phyloP scores from a whole-genome alignment of 2,113 vertebrate species.

The Mobula birostris region DNA sequence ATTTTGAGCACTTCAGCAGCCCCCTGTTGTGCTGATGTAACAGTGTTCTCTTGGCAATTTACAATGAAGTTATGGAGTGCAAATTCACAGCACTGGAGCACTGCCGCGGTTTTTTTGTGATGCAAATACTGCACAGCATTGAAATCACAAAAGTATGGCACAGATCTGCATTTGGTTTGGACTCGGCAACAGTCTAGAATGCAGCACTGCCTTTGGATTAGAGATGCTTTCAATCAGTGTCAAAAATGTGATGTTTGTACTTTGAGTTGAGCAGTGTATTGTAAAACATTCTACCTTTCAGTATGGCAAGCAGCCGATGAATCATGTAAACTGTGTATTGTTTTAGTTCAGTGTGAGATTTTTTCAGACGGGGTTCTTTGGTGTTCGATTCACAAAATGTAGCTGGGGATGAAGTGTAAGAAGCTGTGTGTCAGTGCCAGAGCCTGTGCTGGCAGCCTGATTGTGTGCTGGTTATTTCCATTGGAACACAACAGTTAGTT shows the following conservation, averaged over 20 bases:
- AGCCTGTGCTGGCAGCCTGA: neutral
- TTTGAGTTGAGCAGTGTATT: neutral
- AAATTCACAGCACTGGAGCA: neutral
- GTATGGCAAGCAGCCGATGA: neutral
- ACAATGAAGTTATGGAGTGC: neutral
- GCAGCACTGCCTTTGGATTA: neutral
- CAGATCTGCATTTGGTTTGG: neutral
- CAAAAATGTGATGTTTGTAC: neutral
- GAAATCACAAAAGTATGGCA: neutral
- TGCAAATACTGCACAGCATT: neutral
- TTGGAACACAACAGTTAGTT: neutral
- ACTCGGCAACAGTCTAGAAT: neutral
- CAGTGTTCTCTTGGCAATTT: neutral
- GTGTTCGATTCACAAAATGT: neutral
- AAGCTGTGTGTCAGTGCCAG: conserved; percentile 10
- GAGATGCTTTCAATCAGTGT: neutral
- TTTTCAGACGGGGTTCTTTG: neutral
- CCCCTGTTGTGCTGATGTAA: neutral
- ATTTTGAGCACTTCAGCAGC: neutral
- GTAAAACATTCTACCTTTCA: neutral
- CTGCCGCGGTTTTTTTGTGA: neutral
- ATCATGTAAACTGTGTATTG: neutral
- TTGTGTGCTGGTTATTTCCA: neutral
- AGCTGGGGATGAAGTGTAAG: neutral
- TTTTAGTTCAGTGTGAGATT: neutral